A percentile compares a stretch with the other conserved stretches of the same genome.
phyloP scores from a whole-genome alignment of 1,140 invertebrate genomes.

The Lepidotrigona ventralis region DNA sequence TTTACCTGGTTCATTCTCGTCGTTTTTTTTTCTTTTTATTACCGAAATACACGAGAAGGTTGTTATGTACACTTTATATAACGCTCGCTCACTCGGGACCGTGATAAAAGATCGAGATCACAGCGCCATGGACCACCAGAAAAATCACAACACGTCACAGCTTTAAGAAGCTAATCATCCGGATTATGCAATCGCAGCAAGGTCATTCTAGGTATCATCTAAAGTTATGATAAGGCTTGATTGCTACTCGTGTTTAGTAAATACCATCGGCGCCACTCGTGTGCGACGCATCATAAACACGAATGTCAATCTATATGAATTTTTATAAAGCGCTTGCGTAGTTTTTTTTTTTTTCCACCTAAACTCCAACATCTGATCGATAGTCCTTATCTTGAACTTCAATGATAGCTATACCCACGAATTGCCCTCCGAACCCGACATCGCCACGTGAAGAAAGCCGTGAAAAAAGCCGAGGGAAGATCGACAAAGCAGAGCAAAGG shows the following conservation, averaged over 20 bases:
- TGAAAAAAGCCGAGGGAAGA: not conserved
- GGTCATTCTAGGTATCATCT: conserved; percentile 71
- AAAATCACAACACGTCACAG: conserved; percentile 1
- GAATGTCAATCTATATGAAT: not conserved
- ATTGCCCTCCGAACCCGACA: conserved; percentile 1
- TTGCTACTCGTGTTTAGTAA: conserved; percentile 66
- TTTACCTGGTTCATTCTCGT: not conserved
- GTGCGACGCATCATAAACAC: conserved; percentile 19
- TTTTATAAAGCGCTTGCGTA: not conserved
- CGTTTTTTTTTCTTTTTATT: not conserved
- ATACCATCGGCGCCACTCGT: conserved; percentile 49
- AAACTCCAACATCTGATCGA: not conserved
- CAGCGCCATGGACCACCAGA: not conserved
- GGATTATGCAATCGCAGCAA: conserved; percentile 66
- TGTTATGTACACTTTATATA: not conserved
- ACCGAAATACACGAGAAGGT: conserved; percentile 6
- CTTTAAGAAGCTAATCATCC: conserved; percentile 27
- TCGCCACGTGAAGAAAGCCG: not conserved
- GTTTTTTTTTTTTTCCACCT: not conserved
- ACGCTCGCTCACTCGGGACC: not conserved
- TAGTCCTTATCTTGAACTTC: not conserved
- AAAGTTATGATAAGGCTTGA: conserved; percentile 69
- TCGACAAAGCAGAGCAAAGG: conserved; percentile 7
- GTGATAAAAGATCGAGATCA: not conserved
- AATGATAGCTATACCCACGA: not conserved